Base-by-base conservation (phyloP, 2,797 vertebrate species). In the Moxostoma hubbsi region DNA sequence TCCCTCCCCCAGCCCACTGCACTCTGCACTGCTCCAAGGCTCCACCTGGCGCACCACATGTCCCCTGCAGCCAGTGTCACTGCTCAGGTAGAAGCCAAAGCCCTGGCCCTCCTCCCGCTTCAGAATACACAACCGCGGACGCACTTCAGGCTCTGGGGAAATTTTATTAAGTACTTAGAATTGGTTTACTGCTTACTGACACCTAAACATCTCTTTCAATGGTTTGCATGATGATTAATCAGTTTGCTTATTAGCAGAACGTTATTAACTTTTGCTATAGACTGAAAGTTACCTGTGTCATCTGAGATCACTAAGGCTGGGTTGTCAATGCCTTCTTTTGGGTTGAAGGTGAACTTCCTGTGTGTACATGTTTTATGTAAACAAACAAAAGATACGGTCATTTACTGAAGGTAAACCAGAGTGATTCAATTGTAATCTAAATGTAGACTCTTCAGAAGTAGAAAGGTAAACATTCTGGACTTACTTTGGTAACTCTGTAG, bases 271-370 rank as follows among this genome's bases (percentile, higher is more conserved):
- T 36, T 36, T 36, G 36, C 36, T 36, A 36, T 36, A 36, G 9
- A 65, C 4, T 36, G 36, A n/a, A 16, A 64, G 10, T 47, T 70
- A 95, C 94, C 94, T 50, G 89, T 75, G 78, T 95, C 93, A 63
- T 94, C 94, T 0, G 85, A 82, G 80, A 94, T 93, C 65, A 94
- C 90, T 80, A 99, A 91, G 62, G 93, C 96, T 79, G 98, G 97
- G 87, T 99, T 99, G 89, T 99, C 98, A 5, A 99, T 98, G 18
- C 97, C 98, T 87, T 95, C 92, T 89, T 95, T 98, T 68, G 98
- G 96, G 87, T 98, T 96, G 90, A 99, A 99, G 61, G 93, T 94
- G 88, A 99, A 98, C 85, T 95, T 98, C 88, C 95, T 96, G 90
- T 61, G 89, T 45, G 12, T 53, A 46, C 0, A 24, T 62, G 11